Evolutionary conservation across 2,888 invertebrate genomes (phyloP), one percentile per base, ranked within the genome.

Genomic region (Nasonia oneida): DNA sequence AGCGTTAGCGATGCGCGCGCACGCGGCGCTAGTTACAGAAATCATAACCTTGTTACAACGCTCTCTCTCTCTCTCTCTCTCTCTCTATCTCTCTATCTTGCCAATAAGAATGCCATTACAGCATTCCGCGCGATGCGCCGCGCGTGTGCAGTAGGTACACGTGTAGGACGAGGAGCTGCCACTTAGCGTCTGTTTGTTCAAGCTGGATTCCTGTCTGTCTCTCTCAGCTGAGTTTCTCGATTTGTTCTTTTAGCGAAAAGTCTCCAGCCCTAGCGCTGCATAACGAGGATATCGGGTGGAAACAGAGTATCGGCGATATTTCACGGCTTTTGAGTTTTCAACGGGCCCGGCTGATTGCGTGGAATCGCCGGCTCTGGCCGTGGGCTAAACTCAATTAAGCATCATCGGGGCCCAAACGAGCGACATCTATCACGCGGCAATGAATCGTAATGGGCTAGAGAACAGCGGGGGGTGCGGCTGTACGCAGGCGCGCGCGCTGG

Each of bases 341-440:
- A 67, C 67, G 67, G 67, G 37, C 37, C 29, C 33, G 61, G 29
- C 29, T 29, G 67, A 67, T 29, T 67, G 67, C 67, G 67, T 29
- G 5, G 67, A 29, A 12, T 29, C 33, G 29, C 8, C 67, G 14
- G 23, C 67, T 33, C 12, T 67, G 67, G 67, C 67, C 67, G 67
- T 33, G 33, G 67, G 67, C 89, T 87, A 89, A 89, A 89, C 89
- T 91, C 90, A 90, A 91, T 91, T 91, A 89, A 89, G 87, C 90
- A 89, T 90, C 89, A 90, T 89, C 88, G 88, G 81, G 23, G 67
- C 53, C 89, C 88, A 90, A 91, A 91, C 90, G 90, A 91, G 89
- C 89, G 90, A 90, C 91, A 91, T 91, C 90, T 90, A 90, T 91
- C 91, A 91, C 89, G 87, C 81, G 89, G 90, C 90, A 90, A 91